phyloP scores from a whole-genome alignment of 2,113 vertebrate genomes.

The Hucho hucho region DNA sequence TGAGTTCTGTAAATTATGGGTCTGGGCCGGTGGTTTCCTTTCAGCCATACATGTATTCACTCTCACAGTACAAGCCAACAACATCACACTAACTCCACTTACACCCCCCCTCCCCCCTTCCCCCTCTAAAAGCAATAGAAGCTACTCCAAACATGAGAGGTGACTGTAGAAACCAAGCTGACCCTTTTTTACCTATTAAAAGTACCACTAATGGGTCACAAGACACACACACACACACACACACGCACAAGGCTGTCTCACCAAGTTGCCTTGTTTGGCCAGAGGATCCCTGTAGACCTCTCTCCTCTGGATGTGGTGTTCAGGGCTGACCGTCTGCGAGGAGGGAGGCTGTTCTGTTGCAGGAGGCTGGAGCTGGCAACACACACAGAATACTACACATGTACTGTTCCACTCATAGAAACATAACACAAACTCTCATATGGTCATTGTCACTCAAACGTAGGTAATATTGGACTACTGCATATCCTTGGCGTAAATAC shows the following conservation, averaged over 20 bases:
- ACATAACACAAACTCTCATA: background rate
- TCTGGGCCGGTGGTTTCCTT: too few relatives aligned
- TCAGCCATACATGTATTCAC: too few relatives aligned
- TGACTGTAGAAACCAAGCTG: background rate
- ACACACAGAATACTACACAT: background rate
- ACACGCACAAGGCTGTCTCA: conserved; percentile 39
- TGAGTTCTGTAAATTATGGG: too few relatives aligned
- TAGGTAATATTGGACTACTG: too few relatives aligned
- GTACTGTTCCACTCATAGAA: background rate
- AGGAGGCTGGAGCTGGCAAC: conserved; percentile 52
- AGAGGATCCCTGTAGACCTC: conserved; percentile 44
- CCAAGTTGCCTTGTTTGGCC: conserved; percentile 61
- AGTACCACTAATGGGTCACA: background rate
- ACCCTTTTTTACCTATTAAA: background rate
- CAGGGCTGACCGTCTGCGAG: conserved; percentile 25
- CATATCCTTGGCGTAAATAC: too few relatives aligned
- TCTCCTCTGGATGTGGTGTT: conserved; percentile 48
- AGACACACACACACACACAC: background rate
- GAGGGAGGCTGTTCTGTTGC: conserved; percentile 13
- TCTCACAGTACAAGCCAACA: too few relatives aligned
- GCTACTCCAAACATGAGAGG: background rate
- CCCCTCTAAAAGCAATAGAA: too few relatives aligned
- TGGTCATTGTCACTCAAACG: too few relatives aligned
- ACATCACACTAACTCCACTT: too few relatives aligned
- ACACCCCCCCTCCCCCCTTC: too few relatives aligned